Percentiles rank a stretch among this genome's conserved stretches.
phyloP scores from a whole-genome alignment of 2,888 invertebrate species.

The Aromia moschata region DNA sequence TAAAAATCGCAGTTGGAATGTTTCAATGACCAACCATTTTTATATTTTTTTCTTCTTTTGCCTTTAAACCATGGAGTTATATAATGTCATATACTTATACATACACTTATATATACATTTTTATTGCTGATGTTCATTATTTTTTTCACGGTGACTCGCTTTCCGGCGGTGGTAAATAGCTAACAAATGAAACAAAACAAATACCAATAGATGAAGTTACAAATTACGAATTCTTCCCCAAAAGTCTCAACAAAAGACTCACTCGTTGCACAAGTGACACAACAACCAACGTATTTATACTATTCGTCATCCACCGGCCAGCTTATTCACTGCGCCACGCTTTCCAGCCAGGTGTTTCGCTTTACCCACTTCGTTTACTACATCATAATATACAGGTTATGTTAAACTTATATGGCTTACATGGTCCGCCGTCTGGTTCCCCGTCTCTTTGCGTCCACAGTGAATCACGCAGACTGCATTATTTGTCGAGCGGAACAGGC shows the following conservation, averaged over 20 bases:
- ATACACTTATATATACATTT: no score
- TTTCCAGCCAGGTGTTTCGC: slow-evolving; percentile 16
- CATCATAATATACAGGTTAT: slow-evolving; percentile 14
- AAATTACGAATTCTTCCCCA: no score
- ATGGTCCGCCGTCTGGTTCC: not conserved
- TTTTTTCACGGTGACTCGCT: no score
- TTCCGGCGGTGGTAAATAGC: no score
- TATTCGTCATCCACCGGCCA: slow-evolving; percentile 14
- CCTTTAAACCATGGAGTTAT: no score
- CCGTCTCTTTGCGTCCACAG: slow-evolving; percentile 2
- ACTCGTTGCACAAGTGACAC: not conserved
- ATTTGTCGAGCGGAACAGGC: not conserved
- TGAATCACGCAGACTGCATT: slow-evolving; percentile 4
- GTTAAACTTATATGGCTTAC: not conserved
- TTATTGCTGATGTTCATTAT: no score
- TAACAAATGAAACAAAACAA: no score
- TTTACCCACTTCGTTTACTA: not conserved
- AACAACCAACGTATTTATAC: not conserved
- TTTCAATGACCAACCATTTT: no score
- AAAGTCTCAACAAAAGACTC: not conserved
- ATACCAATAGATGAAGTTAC: no score
- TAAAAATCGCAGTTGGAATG: no score
- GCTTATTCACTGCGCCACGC: slow-evolving; percentile 8
- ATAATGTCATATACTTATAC: no score
- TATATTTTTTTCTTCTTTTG: no score